Evolutionary conservation across 1,140 invertebrate genomes (phyloP), one percentile per base, ranked within the genome.

Genomic region (Monomorium pharaonis): DNA sequence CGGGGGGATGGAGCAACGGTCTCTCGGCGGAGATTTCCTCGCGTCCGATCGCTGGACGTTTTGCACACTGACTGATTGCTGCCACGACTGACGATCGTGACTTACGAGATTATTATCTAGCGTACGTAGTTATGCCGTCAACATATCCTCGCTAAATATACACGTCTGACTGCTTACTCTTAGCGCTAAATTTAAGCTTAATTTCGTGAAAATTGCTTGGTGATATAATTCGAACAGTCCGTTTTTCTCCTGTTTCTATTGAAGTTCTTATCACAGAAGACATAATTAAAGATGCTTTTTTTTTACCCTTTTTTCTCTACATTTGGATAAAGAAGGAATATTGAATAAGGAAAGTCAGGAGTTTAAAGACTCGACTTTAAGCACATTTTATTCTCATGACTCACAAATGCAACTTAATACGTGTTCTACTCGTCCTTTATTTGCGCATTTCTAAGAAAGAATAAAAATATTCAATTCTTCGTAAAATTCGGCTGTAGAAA

Each of bases 41-140:
- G 60, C 76, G 51, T 7, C 65, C 67, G 67, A 72, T 72, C 27
- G 16, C 75, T 42, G 33, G 33, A 81, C 49, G 65, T 42, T 44
- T n/a, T 44, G 37, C 27, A 58, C 78, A 58, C 42, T 74, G 67
- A 58, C 37, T 58, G 78, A 83, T 80, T 42, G 62, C 63, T 54
- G 77, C 63, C 44, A 67, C 49, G 77, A 54, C 30, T 51, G 44
- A 54, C 77, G 54, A 80, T 83, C 51, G 37, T 58, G 67, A 72
- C 63, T 70, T 81, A 81, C n/a, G 51, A 81, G 33, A 83, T 83
- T 80, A 49, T 42, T 80, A 80, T 80, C 63, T 70, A 67, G 30
- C 47, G 33, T 42, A 5, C 63, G 77, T 24, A n/a, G 44, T 70
- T 80, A 42, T 42, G 30, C 44, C 49, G 24, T 24, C 24, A 44